phyloP scores from a whole-genome alignment of 2,888 invertebrate genomes.

The Tholera decimalis region DNA sequence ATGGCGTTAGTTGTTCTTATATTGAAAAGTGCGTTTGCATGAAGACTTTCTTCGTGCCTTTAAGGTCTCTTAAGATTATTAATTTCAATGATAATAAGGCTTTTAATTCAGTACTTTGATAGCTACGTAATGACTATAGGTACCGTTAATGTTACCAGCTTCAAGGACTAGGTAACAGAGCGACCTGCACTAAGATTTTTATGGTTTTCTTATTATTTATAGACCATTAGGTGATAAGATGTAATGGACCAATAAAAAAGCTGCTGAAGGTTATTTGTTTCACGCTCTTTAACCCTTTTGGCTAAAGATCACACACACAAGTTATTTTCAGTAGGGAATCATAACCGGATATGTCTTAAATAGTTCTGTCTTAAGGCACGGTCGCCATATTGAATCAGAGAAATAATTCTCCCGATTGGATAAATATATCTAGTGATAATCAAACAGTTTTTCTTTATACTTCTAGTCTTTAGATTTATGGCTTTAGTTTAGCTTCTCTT shows the following conservation, averaged over 20 bases:
- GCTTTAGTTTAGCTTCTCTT: too few relatives aligned
- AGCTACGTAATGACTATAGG: background rate
- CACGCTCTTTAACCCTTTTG: conserved; percentile 35
- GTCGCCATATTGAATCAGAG: background rate
- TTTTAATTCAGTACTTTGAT: background rate
- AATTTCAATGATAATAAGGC: background rate
- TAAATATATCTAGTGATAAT: too few relatives aligned
- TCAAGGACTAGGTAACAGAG: conserved; percentile 8
- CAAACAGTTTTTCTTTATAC: too few relatives aligned
- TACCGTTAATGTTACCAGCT: conserved; percentile 17
- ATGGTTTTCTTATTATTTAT: conserved; percentile 73
- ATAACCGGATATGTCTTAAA: background rate
- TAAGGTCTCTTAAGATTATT: background rate
- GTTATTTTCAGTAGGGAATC: background rate
- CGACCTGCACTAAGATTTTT: conserved; percentile 46
- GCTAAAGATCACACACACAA: background rate
- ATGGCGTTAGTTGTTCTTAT: conserved; percentile 49
- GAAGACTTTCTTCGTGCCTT: background rate
- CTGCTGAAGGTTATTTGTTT: conserved; percentile 38
- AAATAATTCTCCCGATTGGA: too few relatives aligned
- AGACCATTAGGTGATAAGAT: conserved; percentile 67
- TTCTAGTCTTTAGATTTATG: too few relatives aligned
- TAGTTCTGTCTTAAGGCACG: too few relatives aligned
- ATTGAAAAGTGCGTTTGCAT: background rate
- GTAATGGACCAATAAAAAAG: conserved; percentile 67